These are phyloP conservation scores for Drosophila trapezifrons DNA, from an alignment of 1,140 invertebrate genomes.

Conservation along the genomic window DNA sequence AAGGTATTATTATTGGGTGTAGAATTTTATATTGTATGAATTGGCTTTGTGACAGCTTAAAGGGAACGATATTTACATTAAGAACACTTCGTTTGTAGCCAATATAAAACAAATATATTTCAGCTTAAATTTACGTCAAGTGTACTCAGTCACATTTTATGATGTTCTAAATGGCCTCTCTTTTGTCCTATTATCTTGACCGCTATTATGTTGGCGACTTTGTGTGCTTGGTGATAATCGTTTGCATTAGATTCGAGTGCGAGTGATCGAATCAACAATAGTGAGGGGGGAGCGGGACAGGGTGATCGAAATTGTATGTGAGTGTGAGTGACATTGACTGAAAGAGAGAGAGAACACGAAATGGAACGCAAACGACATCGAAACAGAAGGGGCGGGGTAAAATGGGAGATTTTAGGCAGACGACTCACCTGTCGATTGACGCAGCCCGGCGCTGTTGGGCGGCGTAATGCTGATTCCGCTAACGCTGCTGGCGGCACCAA, in stretches of 20 bases:
- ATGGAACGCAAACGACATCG: slow-evolving; percentile 42
- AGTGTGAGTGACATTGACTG: slow-evolving; percentile 39
- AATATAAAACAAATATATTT: too few relatives aligned
- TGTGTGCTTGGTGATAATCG: slow-evolving; percentile 19
- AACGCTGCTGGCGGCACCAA: slow-evolving; percentile 64
- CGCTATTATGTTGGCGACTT: slow-evolving; percentile 13
- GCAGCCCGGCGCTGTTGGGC: slow-evolving; percentile 76
- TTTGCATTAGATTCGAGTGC: slow-evolving; percentile 28
- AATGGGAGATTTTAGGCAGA: background rate
- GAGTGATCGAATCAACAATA: slow-evolving; percentile 18
- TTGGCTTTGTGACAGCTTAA: too few relatives aligned
- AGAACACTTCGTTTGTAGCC: too few relatives aligned
- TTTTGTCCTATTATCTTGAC: slow-evolving; percentile 16
- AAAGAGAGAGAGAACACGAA: slow-evolving; percentile 25
- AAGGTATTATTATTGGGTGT: too few relatives aligned
- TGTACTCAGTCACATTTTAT: background rate
- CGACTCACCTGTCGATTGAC: slow-evolving; percentile 78
- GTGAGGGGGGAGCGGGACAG: background rate
- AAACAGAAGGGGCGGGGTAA: slow-evolving; percentile 10
- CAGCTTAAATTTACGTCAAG: too few relatives aligned
- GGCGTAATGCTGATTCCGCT: slow-evolving; percentile 76
- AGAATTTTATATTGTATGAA: too few relatives aligned
- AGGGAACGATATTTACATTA: too few relatives aligned
- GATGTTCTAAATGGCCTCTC: background rate
- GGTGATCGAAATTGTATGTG: slow-evolving; percentile 1